Evolutionary conservation across 2,113 vertebrate species (phyloP).

Genomic region (Ochotona princeps): DNA sequence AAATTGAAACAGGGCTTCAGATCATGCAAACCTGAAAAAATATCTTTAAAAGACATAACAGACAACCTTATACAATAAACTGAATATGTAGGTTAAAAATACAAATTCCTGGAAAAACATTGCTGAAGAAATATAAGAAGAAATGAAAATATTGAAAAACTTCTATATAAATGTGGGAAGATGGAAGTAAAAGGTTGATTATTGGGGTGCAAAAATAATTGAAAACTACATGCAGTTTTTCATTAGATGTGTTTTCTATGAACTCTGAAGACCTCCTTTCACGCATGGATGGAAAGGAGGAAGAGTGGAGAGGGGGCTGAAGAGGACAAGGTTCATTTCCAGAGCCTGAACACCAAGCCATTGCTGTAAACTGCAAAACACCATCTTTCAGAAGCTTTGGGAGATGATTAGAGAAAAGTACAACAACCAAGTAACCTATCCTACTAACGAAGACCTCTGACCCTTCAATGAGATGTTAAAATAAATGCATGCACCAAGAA

Average conservation of each 20-base stretch:
- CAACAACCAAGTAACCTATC: neutral
- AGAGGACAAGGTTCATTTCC: neutral
- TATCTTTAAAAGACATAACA: neutral
- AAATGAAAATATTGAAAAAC: neutral
- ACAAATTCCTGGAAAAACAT: neutral
- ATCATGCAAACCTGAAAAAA: neutral
- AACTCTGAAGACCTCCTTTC: too few relatives aligned
- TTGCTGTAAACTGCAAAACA: neutral
- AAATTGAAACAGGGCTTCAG: neutral
- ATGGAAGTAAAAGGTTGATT: too few relatives aligned
- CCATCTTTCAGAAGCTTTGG: neutral
- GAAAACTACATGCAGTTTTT: too few relatives aligned
- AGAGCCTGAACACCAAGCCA: neutral
- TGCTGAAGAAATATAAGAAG: neutral
- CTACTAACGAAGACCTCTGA: neutral
- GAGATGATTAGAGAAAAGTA: neutral
- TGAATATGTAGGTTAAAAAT: neutral
- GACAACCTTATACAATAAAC: neutral
- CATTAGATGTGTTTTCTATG: too few relatives aligned
- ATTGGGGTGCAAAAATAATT: neutral
- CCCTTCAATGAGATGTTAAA: neutral
- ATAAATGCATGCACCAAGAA: neutral
- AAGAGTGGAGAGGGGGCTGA: too few relatives aligned
- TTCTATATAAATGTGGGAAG: neutral
- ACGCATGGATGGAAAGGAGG: too few relatives aligned